Conservation (phyloP, 2,888 invertebrate genomes). For the Diabrotica balteata region DNA sequence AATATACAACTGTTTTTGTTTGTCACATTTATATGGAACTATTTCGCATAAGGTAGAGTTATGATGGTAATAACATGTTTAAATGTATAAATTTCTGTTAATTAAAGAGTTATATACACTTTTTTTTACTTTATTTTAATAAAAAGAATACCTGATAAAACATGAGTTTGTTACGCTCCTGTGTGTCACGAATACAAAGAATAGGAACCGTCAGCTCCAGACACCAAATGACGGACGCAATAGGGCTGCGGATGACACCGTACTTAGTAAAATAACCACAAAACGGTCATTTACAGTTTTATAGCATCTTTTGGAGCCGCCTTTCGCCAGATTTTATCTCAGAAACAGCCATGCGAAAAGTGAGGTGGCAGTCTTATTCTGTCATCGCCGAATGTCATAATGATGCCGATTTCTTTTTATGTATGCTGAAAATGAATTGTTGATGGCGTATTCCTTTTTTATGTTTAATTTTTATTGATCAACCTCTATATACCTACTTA, state of each 20-base stretch:
- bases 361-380: slow-evolving; percentile 46
- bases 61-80: too few relatives aligned
- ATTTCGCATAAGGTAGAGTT: too few relatives aligned
- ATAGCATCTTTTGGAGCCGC: slow-evolving; percentile 53
- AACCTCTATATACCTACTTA: not conserved
- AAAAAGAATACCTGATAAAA: not conserved
- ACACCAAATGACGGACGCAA: slow-evolving; percentile 54
- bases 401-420: slow-evolving; percentile 47
- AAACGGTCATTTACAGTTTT: slow-evolving; percentile 59
- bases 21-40: too few relatives aligned
- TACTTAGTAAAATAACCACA: slow-evolving; percentile 59
- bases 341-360: slow-evolving; percentile 41
- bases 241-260: slow-evolving; percentile 57
- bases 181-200: slow-evolving; percentile 25
- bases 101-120: not conserved
- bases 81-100: too few relatives aligned
- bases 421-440: slow-evolving; percentile 44
- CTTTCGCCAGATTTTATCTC: slow-evolving; percentile 54
- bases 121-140: not conserved
- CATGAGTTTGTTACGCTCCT: slow-evolving; percentile 15
- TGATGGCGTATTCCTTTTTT: slow-evolving; percentile 29
- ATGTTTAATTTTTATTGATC: slow-evolving; percentile 17
- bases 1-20: too few relatives aligned
- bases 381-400: slow-evolving; percentile 51
- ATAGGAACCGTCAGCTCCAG: slow-evolving; percentile 45